Evolutionary conservation across 2,888 invertebrate species (phyloP), one percentile per base, ranked within the genome.

Genomic region (Drosophila mulleri): DNA sequence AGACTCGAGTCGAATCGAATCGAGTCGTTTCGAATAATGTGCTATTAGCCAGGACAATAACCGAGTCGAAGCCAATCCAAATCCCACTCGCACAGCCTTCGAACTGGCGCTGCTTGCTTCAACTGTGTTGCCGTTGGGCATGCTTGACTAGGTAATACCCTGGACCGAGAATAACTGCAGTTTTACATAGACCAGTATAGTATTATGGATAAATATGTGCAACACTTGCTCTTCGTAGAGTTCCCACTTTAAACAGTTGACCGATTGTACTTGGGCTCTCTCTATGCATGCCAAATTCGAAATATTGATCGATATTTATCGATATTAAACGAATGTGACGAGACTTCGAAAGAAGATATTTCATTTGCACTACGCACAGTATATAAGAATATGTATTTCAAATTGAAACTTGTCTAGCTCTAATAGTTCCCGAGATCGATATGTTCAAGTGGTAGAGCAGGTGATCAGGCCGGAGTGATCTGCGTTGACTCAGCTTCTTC

Each of bases 51-150:
- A 41, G 65, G 58, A 14, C 47, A 71, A 74, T 74, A 26, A 66
- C 39, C 11, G 18, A 18, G 26, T 18, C 16, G 11, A 18, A 16
- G 42, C 18, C 41, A 54, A 42, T 54, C 2, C 12, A 47, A 58
- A 45, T 63, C 66, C 66, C 73, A 66, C 59, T 66, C 26, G 58
- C 66, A 54, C 42, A 39, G 54, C 29, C 41, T 23, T 56, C 42
- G n/a, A 53, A 52, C n/a, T 75, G 74, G 59, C 52, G 48, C 74
- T 41, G 39, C 57, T 56, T 45, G 14, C 11, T 37, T 53, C 23
- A 42, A 37, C 37, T n/a, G n/a, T n/a, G n/a, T n/a, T n/a, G n/a
- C n/a, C n/a, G n/a, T n/a, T n/a, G n/a, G n/a, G n/a, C 5, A 7
- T 29, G 29, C 11, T 2, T 48, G 48, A 48, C 29, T 48, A 0